These are phyloP conservation scores for Brachypalpus laphriformis DNA, from an alignment of 2,888 invertebrate genomes.

Conservation along the genomic window DNA sequence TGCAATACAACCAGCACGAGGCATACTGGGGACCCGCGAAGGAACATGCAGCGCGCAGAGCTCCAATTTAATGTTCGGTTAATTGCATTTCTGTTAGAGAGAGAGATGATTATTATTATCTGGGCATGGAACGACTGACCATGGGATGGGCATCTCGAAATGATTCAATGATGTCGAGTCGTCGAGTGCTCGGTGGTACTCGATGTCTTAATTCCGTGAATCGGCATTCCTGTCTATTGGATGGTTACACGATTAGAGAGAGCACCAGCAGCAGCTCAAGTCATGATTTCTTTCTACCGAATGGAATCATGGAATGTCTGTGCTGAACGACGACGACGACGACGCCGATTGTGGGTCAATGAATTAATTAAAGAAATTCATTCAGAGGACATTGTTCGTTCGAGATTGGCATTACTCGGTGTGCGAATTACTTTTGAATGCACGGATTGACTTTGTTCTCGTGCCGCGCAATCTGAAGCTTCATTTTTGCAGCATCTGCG, in stretches of 20 bases:
- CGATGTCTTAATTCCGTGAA: constrained; percentile 71
- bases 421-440: constrained; percentile 12
- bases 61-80: constrained; percentile 68
- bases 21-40: constrained; percentile 34
- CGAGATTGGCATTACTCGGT: not conserved
- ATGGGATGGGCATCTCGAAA: constrained; percentile 31
- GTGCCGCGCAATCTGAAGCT: constrained; percentile 19
- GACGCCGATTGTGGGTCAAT: constrained; percentile 62
- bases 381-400: constrained; percentile 33
- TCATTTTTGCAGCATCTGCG: not conserved
- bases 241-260: constrained; percentile 30
- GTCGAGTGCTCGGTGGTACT: not conserved
- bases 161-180: constrained; percentile 60
- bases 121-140: not conserved
- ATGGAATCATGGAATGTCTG: constrained; percentile 48
- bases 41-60: constrained; percentile 24
- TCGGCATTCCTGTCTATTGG: constrained; percentile 63
- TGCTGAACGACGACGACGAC: not conserved
- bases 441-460: constrained; percentile 24
- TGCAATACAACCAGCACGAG: constrained; percentile 37
- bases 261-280: too few relatives aligned
- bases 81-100: constrained; percentile 72
- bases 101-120: constrained; percentile 64
- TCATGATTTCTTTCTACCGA: constrained; percentile 30
- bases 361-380: constrained; percentile 63